Evolutionary conservation across 2,888 invertebrate species (phyloP).

Genomic region (Agrochola macilenta): DNA sequence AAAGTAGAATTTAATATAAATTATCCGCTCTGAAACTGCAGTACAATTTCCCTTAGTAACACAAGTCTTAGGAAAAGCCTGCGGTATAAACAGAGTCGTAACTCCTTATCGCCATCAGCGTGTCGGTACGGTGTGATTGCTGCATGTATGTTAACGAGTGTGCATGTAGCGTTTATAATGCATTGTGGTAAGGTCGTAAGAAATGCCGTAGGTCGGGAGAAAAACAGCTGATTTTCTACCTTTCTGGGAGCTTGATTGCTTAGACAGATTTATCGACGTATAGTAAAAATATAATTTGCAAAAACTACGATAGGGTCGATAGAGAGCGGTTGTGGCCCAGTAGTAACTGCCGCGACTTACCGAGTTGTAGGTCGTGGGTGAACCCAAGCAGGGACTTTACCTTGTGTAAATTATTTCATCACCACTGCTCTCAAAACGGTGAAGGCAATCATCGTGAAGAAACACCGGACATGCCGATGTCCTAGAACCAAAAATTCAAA

Average conservation of each 20-base stretch:
- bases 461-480: too few species aligned
- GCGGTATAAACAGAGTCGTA: constrained; percentile 17
- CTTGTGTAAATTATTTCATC: too few species aligned
- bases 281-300: background rate
- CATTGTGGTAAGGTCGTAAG: constrained; percentile 8
- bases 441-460: too few species aligned
- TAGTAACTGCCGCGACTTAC: too few species aligned
- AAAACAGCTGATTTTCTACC: background rate
- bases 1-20: background rate
- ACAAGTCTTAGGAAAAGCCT: background rate
- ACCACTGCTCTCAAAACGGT: too few species aligned
- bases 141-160: background rate
- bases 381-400: too few species aligned
- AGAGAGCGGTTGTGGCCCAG: too few species aligned
- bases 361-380: too few species aligned
- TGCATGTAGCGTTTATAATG: background rate
- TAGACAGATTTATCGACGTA: background rate
- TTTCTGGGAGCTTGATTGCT: background rate
- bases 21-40: background rate
- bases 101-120: constrained; percentile 38
- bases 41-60: constrained; percentile 23
- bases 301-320: background rate
- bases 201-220: constrained; percentile 39
- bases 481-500: too few species aligned
- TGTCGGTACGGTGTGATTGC: background rate